phyloP scores from a whole-genome alignment of 2,113 vertebrate species.

The Micromys minutus region DNA sequence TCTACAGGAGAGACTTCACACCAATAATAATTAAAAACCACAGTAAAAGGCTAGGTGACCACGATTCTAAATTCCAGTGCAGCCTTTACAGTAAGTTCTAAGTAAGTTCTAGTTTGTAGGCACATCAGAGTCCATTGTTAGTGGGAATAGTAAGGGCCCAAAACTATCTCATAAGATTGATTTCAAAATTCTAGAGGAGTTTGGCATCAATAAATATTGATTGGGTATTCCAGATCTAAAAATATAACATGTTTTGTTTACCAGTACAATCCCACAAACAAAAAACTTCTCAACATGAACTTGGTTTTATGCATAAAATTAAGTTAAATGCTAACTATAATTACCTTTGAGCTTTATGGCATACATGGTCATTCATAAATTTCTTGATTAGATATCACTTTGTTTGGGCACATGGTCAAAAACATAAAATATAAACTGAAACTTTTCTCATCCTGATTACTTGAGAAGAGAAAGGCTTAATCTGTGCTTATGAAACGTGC shows the following conservation, averaged over 20 bases:
- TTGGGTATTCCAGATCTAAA: background rate
- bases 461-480: background rate
- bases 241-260: background rate
- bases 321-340: background rate
- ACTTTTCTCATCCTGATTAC: background rate
- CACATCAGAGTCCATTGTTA: background rate
- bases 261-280: background rate
- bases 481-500: background rate
- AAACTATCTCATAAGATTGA: background rate
- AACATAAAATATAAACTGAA: background rate
- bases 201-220: background rate
- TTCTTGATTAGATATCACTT: background rate
- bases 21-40: background rate
- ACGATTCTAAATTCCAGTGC: background rate
- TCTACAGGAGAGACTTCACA: background rate
- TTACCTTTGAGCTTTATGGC: background rate
- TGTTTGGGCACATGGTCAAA: background rate
- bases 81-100: background rate
- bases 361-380: background rate
- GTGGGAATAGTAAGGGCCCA: background rate
- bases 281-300: background rate
- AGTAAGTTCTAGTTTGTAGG: background rate
- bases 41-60: background rate
- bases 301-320: background rate
- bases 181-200: background rate